These are phyloP conservation scores for Betta splendens DNA, from an alignment of 2,797 vertebrate genomes.

Conservation along the genomic window DNA sequence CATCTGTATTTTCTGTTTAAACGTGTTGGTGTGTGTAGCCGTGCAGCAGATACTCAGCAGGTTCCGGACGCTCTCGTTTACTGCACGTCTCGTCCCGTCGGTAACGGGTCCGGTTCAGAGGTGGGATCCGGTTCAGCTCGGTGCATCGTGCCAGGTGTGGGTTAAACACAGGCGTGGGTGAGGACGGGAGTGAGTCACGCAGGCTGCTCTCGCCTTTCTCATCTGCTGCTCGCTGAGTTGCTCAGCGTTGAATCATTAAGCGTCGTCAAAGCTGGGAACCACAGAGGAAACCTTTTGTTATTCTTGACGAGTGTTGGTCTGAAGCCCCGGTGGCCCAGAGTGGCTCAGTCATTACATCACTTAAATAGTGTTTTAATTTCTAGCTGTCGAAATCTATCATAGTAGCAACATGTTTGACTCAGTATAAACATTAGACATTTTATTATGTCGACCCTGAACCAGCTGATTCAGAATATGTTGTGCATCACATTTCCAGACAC, in stretches of 20 bases:
- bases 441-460: background rate
- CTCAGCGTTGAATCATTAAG: constrained; percentile 28
- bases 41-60: background rate
- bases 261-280: constrained; percentile 19
- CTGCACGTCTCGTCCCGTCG: background rate
- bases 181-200: constrained; percentile 29
- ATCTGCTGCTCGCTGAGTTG: constrained; percentile 14
- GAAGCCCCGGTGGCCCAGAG: constrained; percentile 2
- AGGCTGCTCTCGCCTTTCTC: constrained; percentile 13
- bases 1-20: constrained; percentile 21
- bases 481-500: background rate
- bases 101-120: too few species aligned
- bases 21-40: background rate
- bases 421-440: background rate
- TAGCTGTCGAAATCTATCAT: background rate
- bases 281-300: constrained; percentile 1
- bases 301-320: constrained; percentile 4
- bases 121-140: background rate
- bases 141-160: background rate
- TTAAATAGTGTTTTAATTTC: background rate
- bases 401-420: background rate
- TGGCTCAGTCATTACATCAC: constrained; percentile 5
- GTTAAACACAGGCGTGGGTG: background rate
- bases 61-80: background rate
- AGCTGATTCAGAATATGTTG: constrained; percentile 2